Evolutionary conservation across 2,888 invertebrate species (phyloP), one percentile per base, ranked within the genome.

Genomic region (Galeruca laticollis): DNA sequence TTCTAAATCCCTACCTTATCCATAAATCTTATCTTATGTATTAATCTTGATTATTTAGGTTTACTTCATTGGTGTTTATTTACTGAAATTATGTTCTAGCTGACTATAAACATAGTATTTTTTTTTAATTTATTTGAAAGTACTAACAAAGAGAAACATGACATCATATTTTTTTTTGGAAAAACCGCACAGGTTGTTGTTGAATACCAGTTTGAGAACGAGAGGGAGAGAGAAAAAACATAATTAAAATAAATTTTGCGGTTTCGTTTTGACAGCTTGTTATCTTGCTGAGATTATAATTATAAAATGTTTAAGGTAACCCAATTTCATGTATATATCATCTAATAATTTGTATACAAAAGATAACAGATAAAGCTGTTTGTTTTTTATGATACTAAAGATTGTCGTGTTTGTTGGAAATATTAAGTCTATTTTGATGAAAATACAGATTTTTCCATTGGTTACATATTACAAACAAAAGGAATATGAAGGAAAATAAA

Each of bases 101-200:
- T 11, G 26, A 26, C 26, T 26, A 26, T 26, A 3, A 5, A 6
- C 26, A 6, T 26, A 3, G 40, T 3, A 40, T 4, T 40, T n/a
- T 40, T 40, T 40, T 40, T n/a, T 6, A 40, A 40, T n/a, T 4
- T n/a, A 5, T 40, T 13, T 40, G 40, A 5, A n/a, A 40, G n/a
- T 40, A n/a, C 6, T 40, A 40, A 40, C n/a, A 40, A 40, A 40
- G n/a, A 40, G 40, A 20, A 18, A n/a, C 4, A 18, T 51, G 49
- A 51, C 2, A 51, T 51, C 49, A 51, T 9, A 18, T n/a, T 20
- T 51, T 40, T n/a, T n/a, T 51, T 20, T 9, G 18, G 20, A 20
- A 51, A 51, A 51, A 51, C 49, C 49, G n/a, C 47, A 51, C 49
- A 51, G 20, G 49, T 51, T 4, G 9, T 51, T 51, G 15, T 51